Base-by-base conservation (phyloP, 1,140 invertebrate species). In the Trachymyrmex cornetzi region DNA sequence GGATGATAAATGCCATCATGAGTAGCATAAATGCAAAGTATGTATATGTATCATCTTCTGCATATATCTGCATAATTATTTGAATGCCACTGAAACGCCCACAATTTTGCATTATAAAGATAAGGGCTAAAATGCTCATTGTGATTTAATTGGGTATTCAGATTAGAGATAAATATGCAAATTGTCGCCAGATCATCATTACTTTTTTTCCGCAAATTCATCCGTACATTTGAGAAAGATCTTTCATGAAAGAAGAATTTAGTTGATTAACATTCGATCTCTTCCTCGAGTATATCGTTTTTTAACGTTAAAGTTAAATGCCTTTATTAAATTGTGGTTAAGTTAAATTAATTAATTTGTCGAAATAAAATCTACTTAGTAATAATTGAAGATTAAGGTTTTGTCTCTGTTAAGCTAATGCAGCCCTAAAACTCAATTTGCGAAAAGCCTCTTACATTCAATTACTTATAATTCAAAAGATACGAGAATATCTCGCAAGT, bases 81-180 rank as follows among this genome's bases (percentile, higher is more conserved):
- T 55, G 4, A 55, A 53, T 30, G 24, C 2, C 38, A 9, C 4
- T 3, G 19, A 50, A 66, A 66, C 24, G 19, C 6, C 12, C 61
- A 64, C 11, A 19, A 24, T 79, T 63, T 50, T 22, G n/a, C 19
- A 44, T 72, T 44, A 50, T 64, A 30, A 66, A 50, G 5, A 12
- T 48, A 66, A 30, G 19, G 12, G 12, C 12, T 66, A 19, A 50
- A 53, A 53, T n/a, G 14, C 3, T 79, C 24, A n/a, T 77, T 61
- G n/a, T 66, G 50, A 66, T 79, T 80, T 67, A 53, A 80, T 53
- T 3, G 19, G 55, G 24, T 6, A 66, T 66, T 79, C 53, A 66
- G 48, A n/a, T 64, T 53, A 34, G 7, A 12, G 7, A 67, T 53
- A 53, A 22, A 79, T 64, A 77, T n/a, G 53, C 14, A 27, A 12